Evolutionary conservation across 2,888 invertebrate genomes (phyloP).

Genomic region (Phragmatobia fuliginosa): DNA sequence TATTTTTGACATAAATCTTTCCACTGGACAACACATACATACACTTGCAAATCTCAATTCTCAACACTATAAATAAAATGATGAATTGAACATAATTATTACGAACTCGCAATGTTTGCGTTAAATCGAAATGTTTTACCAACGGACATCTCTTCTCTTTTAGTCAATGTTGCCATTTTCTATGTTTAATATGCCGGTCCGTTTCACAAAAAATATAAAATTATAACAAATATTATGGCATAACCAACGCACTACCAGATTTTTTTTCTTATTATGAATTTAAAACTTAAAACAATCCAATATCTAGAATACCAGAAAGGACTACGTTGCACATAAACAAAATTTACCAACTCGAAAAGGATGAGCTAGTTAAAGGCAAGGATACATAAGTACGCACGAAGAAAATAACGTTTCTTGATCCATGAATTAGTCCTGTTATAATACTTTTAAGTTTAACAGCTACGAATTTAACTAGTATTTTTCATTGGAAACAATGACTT

Average conservation of each 20-base stretch:
- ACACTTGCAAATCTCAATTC: conserved; percentile 7
- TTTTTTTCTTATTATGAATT: too few relatives aligned
- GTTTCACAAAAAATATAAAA: not conserved
- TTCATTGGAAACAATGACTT: too few relatives aligned
- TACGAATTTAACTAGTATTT: too few relatives aligned
- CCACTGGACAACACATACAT: conserved; percentile 6
- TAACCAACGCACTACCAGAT: too few relatives aligned
- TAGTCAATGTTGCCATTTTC: not conserved
- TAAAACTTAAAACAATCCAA: not conserved
- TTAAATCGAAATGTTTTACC: conserved; percentile 56
- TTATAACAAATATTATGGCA: too few relatives aligned
- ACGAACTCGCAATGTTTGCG: conserved; percentile 24
- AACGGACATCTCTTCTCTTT: conserved; percentile 35
- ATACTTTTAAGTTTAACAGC: too few relatives aligned
- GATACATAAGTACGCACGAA: too few relatives aligned
- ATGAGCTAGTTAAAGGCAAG: too few relatives aligned
- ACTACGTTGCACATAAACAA: too few relatives aligned
- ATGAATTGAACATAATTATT: conserved; percentile 12
- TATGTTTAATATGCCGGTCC: not conserved
- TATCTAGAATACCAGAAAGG: not conserved
- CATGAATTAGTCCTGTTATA: too few relatives aligned
- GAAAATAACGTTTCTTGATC: too few relatives aligned
- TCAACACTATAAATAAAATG: conserved; percentile 5
- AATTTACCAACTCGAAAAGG: too few relatives aligned
- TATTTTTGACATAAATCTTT: conserved; percentile 22